These are phyloP conservation scores for Mamestra configurata DNA, from an alignment of 1,140 invertebrate species.

Conservation along the genomic window DNA sequence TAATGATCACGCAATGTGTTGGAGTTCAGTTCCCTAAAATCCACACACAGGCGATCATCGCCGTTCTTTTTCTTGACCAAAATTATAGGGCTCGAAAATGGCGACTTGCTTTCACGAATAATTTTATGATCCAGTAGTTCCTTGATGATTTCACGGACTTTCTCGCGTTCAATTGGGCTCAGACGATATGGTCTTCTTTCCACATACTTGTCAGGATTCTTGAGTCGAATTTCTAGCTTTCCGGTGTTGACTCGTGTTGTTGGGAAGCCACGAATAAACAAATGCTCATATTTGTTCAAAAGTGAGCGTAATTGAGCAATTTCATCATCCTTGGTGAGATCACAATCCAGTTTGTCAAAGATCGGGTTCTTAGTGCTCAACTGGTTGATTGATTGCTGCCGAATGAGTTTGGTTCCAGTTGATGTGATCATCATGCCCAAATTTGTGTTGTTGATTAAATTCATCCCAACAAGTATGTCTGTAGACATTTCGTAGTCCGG, in stretches of 20 bases:
- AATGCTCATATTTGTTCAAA: background rate
- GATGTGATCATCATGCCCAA: constrained; percentile 53
- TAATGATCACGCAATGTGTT: constrained; percentile 8
- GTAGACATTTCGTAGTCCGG: constrained; percentile 60
- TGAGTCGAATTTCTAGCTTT: constrained; percentile 25
- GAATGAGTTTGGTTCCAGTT: constrained; percentile 41
- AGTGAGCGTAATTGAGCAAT: background rate
- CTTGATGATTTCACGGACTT: constrained; percentile 47
- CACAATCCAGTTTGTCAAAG: background rate
- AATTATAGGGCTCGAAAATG: constrained; percentile 34
- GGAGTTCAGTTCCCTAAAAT: background rate
- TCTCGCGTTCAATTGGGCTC: constrained; percentile 43
- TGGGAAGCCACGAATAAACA: background rate
- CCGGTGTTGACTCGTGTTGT: constrained; percentile 1
- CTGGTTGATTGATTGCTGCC: background rate
- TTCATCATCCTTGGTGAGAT: background rate
- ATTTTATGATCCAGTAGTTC: constrained; percentile 62
- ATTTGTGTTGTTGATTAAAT: constrained; percentile 52
- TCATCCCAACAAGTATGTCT: constrained; percentile 57
- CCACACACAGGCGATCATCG: background rate
- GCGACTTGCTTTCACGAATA: constrained; percentile 69
- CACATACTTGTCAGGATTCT: constrained; percentile 50
- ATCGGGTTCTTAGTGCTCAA: background rate
- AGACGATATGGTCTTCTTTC: constrained; percentile 51
- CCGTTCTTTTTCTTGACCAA: constrained; percentile 10